A percentile compares a stretch with the other conserved stretches of the same genome.
Evolutionary conservation across 2,797 vertebrate genomes (phyloP).

Genomic region (Eulemur mongoz): DNA sequence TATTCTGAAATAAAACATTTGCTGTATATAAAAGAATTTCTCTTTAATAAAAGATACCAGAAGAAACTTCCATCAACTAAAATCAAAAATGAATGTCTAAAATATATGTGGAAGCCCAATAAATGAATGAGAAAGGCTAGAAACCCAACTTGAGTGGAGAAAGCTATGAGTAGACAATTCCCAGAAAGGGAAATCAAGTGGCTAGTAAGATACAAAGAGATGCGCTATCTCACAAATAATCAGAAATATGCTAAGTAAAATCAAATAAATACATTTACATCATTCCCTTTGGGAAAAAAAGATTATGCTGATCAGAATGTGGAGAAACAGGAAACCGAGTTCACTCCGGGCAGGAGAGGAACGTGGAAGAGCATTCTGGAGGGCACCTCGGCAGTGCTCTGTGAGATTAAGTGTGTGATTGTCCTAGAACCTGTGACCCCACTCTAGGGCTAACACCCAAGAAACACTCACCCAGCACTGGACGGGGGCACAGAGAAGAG

Average conservation of each 20-base stretch:
- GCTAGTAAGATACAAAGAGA: slow-evolving; percentile 25
- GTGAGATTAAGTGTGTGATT: not conserved
- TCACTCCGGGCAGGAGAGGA: not conserved
- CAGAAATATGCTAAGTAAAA: not conserved
- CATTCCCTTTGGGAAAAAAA: not conserved
- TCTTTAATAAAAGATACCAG: slow-evolving; percentile 16
- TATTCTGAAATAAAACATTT: slow-evolving; percentile 12
- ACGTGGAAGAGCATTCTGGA: not conserved
- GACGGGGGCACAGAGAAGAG: not conserved
- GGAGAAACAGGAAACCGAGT: not conserved
- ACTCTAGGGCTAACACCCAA: not conserved
- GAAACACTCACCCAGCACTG: not conserved
- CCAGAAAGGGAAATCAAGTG: not conserved
- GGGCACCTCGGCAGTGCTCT: not conserved
- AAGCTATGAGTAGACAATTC: not conserved
- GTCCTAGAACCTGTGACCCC: not conserved
- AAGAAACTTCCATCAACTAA: not conserved
- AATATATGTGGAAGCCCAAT: not conserved
- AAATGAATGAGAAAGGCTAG: slow-evolving; percentile 24
- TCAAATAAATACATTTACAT: not conserved
- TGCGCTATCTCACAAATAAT: not conserved
- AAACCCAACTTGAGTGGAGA: not conserved
- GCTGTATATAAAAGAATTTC: not conserved
- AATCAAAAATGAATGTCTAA: not conserved
- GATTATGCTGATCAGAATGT: not conserved